Evolutionary conservation across 1,140 invertebrate species (phyloP).

Genomic region (Wiebesia pumilae): DNA sequence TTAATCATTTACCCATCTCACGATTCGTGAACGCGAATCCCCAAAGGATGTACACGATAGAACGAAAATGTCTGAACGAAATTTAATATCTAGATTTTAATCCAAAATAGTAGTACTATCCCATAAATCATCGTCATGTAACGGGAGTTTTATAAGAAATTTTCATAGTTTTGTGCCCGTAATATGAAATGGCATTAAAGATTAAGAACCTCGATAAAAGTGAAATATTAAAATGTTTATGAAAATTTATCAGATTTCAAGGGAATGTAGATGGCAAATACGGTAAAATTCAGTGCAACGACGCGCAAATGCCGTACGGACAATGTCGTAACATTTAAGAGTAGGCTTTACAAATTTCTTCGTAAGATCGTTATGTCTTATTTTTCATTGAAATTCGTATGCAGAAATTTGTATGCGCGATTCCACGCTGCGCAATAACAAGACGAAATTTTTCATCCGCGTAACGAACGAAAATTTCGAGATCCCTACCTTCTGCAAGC

Average conservation of each 20-base stretch:
- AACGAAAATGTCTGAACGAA: neutral
- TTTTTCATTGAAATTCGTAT: neutral
- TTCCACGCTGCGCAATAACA: neutral
- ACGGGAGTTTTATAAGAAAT: neutral
- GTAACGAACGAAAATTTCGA: neutral
- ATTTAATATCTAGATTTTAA: constrained; percentile 10
- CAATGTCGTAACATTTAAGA: too few species aligned
- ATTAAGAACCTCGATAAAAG: neutral
- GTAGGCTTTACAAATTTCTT: too few species aligned
- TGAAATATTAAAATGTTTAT: neutral
- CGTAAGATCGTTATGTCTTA: too few species aligned
- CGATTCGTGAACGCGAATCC: neutral
- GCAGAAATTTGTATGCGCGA: neutral
- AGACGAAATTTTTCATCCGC: neutral
- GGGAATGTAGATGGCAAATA: neutral
- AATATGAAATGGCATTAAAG: neutral
- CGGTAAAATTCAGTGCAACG: too few species aligned
- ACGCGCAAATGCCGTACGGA: too few species aligned
- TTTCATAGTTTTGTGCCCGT: neutral
- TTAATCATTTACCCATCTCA: constrained; percentile 15
- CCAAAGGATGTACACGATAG: neutral
- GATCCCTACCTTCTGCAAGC: neutral
- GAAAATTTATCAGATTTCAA: neutral
- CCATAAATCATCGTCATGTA: neutral
- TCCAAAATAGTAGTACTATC: neutral